Evolutionary conservation across 2,113 vertebrate species (phyloP).

Genomic region (Menura novaehollandiae): DNA sequence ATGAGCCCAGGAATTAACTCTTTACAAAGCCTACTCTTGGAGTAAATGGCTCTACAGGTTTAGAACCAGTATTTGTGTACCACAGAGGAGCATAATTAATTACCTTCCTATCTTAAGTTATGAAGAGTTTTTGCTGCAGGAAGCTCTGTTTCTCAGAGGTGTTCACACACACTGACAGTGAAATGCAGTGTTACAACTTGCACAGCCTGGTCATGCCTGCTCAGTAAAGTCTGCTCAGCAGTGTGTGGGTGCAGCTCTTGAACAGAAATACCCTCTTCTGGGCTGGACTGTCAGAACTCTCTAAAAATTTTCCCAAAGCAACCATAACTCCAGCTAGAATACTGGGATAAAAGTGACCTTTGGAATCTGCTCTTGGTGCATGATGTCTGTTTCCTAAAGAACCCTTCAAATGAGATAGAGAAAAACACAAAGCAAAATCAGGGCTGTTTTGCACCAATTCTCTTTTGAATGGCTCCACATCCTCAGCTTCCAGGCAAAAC

Average conservation of each 20-base stretch:
- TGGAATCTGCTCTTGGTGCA: neutral
- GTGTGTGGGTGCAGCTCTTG: too few species aligned
- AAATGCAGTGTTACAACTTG: too few species aligned
- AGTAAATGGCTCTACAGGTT: neutral
- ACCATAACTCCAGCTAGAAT: neutral
- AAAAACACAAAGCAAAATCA: neutral
- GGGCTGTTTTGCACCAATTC: neutral
- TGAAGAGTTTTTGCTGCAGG: neutral
- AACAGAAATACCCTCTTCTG: neutral
- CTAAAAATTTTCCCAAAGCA: neutral
- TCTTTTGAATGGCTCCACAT: neutral
- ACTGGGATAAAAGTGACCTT: neutral
- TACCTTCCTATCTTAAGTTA: too few species aligned
- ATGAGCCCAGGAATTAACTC: neutral
- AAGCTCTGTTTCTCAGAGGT: neutral
- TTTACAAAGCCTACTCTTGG: neutral
- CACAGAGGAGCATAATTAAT: too few species aligned
- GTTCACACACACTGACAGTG: neutral
- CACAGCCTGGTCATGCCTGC: neutral
- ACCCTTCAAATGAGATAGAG: neutral
- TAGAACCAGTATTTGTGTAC: neutral
- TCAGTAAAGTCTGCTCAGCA: neutral
- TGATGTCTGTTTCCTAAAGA: neutral
- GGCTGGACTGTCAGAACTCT: neutral
- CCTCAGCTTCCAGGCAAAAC: neutral